Percentiles rank a stretch among this genome's conserved stretches.
phyloP scores from a whole-genome alignment of 2,888 invertebrate genomes.

The Lepidocyrtoides sp. region DNA sequence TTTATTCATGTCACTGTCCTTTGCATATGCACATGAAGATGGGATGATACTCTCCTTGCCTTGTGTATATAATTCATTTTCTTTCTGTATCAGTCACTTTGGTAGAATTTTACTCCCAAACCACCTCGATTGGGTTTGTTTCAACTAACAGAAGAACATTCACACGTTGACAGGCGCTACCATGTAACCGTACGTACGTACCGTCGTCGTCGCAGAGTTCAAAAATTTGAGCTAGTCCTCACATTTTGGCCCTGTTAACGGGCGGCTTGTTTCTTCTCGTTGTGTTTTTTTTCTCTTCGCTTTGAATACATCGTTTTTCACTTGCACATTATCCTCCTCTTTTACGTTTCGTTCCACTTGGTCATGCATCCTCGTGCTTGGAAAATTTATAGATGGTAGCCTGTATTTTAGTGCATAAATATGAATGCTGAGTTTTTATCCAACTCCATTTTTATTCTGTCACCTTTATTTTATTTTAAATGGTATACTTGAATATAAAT shows the following conservation, averaged over 20 bases:
- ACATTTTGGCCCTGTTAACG: slow-evolving; percentile 69
- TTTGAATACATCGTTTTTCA: slow-evolving; percentile 50
- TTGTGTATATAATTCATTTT: slow-evolving; percentile 41
- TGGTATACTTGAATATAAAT: slow-evolving; percentile 68
- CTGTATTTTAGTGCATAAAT: neutral
- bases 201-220: neutral
- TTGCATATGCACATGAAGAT: slow-evolving; percentile 37
- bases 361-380: slow-evolving; percentile 51
- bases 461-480: slow-evolving; percentile 50
- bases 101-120: neutral
- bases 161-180: neutral
- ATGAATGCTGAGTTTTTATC: neutral
- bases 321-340: slow-evolving; percentile 53
- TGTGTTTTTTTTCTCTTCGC: neutral
- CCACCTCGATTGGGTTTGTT: slow-evolving; percentile 30
- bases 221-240: slow-evolving; percentile 62
- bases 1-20: slow-evolving; percentile 81
- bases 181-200: slow-evolving; percentile 20
- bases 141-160: slow-evolving; percentile 14
- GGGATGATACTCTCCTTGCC: slow-evolving; percentile 19
- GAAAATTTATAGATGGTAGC: slow-evolving; percentile 10
- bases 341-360: slow-evolving; percentile 73
- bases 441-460: slow-evolving; percentile 38
- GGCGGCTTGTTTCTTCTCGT: slow-evolving; percentile 60
- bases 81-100: slow-evolving; percentile 32